These are phyloP conservation scores for Merodon equestris DNA, from an alignment of 2,888 invertebrate genomes.

Conservation along the genomic window DNA sequence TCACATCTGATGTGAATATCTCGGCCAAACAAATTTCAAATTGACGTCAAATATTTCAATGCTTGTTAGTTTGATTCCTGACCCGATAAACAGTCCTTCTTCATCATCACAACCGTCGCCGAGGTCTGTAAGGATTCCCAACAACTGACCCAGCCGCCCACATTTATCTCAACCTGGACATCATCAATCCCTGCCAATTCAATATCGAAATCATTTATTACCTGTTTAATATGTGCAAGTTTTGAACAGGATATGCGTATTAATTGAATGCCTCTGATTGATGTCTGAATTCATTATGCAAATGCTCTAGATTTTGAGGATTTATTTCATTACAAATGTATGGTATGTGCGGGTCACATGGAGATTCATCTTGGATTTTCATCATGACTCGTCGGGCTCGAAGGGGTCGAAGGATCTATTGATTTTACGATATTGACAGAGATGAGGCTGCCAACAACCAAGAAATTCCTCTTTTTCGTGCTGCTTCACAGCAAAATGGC, in stretches of 20 bases:
- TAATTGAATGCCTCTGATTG: slow-evolving; percentile 63
- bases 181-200: slow-evolving; percentile 38
- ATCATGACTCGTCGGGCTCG: slow-evolving; percentile 16
- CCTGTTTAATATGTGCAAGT: slow-evolving; percentile 52
- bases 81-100: background rate
- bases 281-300: slow-evolving; percentile 62
- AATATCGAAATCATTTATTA: slow-evolving; percentile 49
- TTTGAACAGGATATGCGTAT: slow-evolving; percentile 54
- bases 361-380: slow-evolving; percentile 42
- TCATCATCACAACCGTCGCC: too few species aligned
- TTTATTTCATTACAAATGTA: slow-evolving; percentile 47
- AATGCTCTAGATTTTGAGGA: slow-evolving; percentile 57
- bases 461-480: slow-evolving; percentile 43
- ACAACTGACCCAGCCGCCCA: background rate
- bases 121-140: background rate
- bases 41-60: slow-evolving; percentile 6
- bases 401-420: slow-evolving; percentile 38
- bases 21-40: slow-evolving; percentile 13
- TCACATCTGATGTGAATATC: slow-evolving; percentile 1
- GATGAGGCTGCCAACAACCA: slow-evolving; percentile 23
- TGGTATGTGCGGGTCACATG: background rate
- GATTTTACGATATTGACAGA: slow-evolving; percentile 57
- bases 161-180: slow-evolving; percentile 3
- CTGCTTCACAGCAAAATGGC: slow-evolving; percentile 16
- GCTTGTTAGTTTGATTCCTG: slow-evolving; percentile 26